Conservation (phyloP, 2,113 vertebrate species). For the Coturnix japonica region DNA sequence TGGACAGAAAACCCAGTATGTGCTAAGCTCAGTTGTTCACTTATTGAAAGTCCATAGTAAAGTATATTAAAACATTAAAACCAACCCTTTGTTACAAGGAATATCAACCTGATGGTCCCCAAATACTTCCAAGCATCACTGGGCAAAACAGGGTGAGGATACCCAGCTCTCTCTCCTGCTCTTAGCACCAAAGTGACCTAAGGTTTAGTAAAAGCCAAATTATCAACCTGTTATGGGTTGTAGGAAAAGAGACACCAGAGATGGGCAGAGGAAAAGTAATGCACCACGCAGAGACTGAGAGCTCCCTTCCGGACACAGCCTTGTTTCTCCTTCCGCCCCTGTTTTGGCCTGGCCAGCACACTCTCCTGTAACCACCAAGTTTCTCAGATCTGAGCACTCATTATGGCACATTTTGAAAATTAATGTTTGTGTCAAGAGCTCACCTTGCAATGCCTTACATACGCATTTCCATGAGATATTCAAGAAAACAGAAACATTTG, state of each 20-base stretch:
- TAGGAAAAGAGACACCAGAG: neutral
- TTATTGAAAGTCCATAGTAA: neutral
- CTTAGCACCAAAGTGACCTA: neutral
- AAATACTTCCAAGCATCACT: neutral
- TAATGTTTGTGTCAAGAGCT: rapidly evolving
- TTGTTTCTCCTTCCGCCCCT: neutral
- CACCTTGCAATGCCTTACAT: neutral
- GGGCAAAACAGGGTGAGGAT: neutral
- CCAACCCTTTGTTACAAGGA: neutral
- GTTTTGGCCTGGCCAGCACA: neutral
- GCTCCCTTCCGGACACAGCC: neutral
- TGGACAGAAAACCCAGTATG: neutral
- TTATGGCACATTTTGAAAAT: constrained; percentile 7
- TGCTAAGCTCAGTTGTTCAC: neutral
- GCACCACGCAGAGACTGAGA: neutral
- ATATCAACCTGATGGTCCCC: neutral
- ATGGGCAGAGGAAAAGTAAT: neutral
- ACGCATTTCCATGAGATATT: neutral
- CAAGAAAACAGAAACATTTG: neutral
- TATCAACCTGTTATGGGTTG: neutral
- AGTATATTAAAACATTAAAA: neutral
- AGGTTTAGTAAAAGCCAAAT: neutral
- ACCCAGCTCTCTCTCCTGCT: neutral
- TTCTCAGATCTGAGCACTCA: neutral
- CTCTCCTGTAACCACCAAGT: neutral